phyloP scores from a whole-genome alignment of 2,797 vertebrate species.

The Amniataba percoides region DNA sequence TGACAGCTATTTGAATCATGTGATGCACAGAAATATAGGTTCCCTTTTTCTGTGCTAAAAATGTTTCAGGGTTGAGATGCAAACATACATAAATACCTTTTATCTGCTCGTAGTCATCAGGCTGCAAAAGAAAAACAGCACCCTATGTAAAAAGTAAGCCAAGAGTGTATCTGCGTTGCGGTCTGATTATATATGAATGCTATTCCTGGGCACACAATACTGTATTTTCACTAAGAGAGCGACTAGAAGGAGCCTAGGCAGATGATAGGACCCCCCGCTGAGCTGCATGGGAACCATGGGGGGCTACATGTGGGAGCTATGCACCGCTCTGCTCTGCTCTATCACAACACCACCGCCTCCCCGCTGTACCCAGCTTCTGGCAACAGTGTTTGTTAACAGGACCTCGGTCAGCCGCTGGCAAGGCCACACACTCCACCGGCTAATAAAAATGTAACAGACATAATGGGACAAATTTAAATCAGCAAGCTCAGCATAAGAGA shows the following conservation, averaged over 20 bases:
- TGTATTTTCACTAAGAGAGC: conserved; percentile 30
- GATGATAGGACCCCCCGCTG: conserved; percentile 53
- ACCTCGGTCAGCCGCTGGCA: conserved; percentile 66
- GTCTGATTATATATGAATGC: conserved; percentile 39
- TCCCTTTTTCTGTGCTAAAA: not conserved
- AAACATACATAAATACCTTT: not conserved
- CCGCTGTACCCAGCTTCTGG: conserved; percentile 44
- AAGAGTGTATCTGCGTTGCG: conserved; percentile 1
- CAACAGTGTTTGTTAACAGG: conserved; percentile 69
- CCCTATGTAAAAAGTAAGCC: not conserved
- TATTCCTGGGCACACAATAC: conserved; percentile 29
- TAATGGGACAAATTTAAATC: conserved; percentile 70
- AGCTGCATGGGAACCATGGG: conserved; percentile 36
- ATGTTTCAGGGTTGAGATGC: not conserved
- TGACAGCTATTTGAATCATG: not conserved
- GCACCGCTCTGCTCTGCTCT: conserved; percentile 41
- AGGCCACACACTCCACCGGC: conserved; percentile 59
- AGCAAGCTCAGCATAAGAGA: conserved; percentile 74
- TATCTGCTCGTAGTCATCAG: too few species aligned
- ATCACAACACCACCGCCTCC: conserved; percentile 31
- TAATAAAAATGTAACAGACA: conserved; percentile 79
- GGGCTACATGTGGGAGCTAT: conserved; percentile 33
- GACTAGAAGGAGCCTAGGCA: conserved; percentile 30
- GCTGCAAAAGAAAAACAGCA: not conserved
- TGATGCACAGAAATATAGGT: not conserved